Conservation (phyloP, 2,888 invertebrate genomes). For the Taphrorychus bicolor region DNA sequence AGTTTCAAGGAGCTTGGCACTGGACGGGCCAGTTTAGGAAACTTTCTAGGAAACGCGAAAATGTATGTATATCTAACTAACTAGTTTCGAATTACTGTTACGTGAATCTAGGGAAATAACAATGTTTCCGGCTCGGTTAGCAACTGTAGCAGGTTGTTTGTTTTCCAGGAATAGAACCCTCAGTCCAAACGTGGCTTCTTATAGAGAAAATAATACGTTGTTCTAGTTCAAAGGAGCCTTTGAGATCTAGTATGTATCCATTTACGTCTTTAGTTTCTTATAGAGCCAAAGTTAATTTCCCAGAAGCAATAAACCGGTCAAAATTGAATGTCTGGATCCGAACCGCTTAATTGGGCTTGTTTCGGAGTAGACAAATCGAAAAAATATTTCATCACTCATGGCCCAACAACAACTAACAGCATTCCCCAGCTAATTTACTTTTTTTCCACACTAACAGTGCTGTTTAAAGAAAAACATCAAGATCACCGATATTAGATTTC, state of each 20-base stretch:
- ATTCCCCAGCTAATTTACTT: background rate
- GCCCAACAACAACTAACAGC: background rate
- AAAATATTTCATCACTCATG: slow-evolving; percentile 2
- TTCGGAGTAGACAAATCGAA: slow-evolving; percentile 1
- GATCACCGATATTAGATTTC: background rate
- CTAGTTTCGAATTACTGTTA: slow-evolving; percentile 4
- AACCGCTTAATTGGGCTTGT: slow-evolving; percentile 21
- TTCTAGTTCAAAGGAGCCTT: too few relatives aligned
- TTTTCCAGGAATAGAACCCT: background rate
- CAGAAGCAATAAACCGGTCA: slow-evolving; percentile 15
- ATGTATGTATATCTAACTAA: slow-evolving; percentile 6
- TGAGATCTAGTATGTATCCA: too few relatives aligned
- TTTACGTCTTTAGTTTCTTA: slow-evolving; percentile 21
- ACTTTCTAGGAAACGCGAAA: slow-evolving; percentile 4
- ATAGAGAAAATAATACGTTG: too few relatives aligned
- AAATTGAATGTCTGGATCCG: slow-evolving; percentile 11
- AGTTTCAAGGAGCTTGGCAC: slow-evolving; percentile 14
- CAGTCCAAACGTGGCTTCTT: too few relatives aligned
- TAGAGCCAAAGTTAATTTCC: slow-evolving; percentile 14
- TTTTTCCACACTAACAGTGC: background rate
- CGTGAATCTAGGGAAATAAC: background rate
- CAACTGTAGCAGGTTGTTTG: background rate
- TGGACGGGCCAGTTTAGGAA: slow-evolving; percentile 6
- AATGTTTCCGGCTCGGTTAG: background rate
- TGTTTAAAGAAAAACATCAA: background rate